Base-by-base conservation (phyloP, 2,888 invertebrate genomes). In the Nipponacmea schrenckii region DNA sequence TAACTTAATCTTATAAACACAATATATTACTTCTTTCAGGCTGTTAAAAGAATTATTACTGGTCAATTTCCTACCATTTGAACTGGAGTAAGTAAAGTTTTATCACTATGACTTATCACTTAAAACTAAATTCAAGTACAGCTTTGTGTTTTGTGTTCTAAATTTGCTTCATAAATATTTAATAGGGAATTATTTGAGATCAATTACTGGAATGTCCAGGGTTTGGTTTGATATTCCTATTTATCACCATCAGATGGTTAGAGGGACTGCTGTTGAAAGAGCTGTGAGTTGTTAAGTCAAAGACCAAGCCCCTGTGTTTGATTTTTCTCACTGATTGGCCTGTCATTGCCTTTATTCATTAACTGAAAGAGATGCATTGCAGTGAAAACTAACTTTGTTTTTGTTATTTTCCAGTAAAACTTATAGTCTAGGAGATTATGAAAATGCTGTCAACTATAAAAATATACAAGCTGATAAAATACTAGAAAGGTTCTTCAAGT, bases 401-500 rank as follows among this genome's bases (percentile, higher is more conserved):
- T 72, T 67, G 26, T 70, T 68, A 62, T 17, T 45, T 80, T 83
- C 39, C 80, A 87, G 87, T 68, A 85, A 83, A 78, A 81, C 83
- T 27, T 87, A 86, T 75, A 79, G 77, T 64, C 77, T 87, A 70
- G 74, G 78, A 67, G 84, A 86, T 48, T 87, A 85, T 81, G 86
- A 87, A 75, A 85, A 86, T 77, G 80, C 78, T 69, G 82, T 86
- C 66, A 83, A 85, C 77, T 84, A 84, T 80, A 85, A 84, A 77
- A 85, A 85, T 69, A 82, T 82, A 8, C 82, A 85, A 70, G 86
- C 87, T 31, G 84, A 86, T 69, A 84, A 84, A 75, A 76, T 86
- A 7, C 77, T 88, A 31, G 85, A 86, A 62, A 82, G 81, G 68
- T 88, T 88, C 76, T 86, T 85, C 79, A 80, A 77, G 85, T 86